These are phyloP conservation scores for Aepyceros melampus DNA, from an alignment of 2,113 vertebrate species.

Conservation along the genomic window DNA sequence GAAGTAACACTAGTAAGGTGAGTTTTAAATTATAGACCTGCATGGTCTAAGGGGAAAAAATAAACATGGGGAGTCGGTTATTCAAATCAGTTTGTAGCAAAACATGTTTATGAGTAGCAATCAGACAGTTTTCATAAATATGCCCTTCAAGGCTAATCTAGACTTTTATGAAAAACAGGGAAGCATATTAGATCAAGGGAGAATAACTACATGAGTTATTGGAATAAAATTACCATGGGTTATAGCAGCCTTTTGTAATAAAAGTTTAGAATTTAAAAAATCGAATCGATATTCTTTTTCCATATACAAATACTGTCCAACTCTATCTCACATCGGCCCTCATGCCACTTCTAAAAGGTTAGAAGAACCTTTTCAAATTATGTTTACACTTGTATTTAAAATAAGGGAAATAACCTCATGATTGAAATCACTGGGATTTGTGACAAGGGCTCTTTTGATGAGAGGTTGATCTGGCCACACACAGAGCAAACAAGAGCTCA, in stretches of 20 bases:
- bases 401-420: slow-evolving; percentile 16
- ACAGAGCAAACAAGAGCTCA: not conserved
- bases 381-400: slow-evolving; percentile 49
- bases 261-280: not conserved
- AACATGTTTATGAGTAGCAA: not conserved
- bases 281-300: not conserved
- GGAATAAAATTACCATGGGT: not conserved
- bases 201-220: not conserved
- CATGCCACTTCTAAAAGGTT: not conserved
- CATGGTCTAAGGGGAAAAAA: not conserved
- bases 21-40: slow-evolving; percentile 42
- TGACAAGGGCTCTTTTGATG: not conserved
- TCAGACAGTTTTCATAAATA: slow-evolving; percentile 31
- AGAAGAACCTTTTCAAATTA: not conserved
- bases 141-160: not conserved
- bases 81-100: slow-evolving; percentile 38
- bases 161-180: not conserved
- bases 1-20: slow-evolving; percentile 11
- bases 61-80: not conserved
- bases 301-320: not conserved
- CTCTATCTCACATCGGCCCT: not conserved
- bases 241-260: not conserved
- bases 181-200: not conserved
- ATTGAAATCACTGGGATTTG: slow-evolving; percentile 8
- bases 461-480: not conserved